A percentile compares a stretch with the other conserved stretches of the same genome.
Evolutionary conservation across 2,797 vertebrate species (phyloP).

Genomic region (Strix occidentalis): DNA sequence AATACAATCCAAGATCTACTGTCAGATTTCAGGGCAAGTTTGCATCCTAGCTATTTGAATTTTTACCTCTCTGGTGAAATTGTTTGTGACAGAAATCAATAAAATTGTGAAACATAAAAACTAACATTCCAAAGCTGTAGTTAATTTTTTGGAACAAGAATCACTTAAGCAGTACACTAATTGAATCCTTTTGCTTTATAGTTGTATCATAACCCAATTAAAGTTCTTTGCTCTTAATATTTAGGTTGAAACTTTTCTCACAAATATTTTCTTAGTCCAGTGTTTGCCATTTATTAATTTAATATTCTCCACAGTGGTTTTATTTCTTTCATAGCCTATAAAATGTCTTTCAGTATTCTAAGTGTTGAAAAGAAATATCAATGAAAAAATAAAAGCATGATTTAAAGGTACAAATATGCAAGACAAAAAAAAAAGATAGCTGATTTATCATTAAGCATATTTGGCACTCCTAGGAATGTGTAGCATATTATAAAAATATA

Average conservation of each 20-base stretch:
- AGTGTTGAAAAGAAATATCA: not conserved
- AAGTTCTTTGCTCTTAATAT: not conserved
- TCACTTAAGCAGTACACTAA: not conserved
- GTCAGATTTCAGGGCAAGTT: not conserved
- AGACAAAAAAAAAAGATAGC: not conserved
- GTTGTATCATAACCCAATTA: not conserved
- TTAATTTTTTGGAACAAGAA: not conserved
- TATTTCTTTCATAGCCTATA: not conserved
- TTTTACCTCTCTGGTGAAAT: not conserved
- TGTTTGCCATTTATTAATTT: not conserved
- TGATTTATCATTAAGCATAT: not conserved
- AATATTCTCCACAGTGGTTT: not conserved
- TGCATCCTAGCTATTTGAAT: not conserved
- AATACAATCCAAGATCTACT: not conserved
- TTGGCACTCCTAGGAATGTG: not conserved
- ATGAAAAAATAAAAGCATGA: not conserved
- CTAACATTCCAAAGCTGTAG: not conserved
- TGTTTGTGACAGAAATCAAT: not conserved
- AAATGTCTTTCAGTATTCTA: not conserved
- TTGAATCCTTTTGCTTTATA: not conserved
- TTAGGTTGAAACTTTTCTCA: not conserved
- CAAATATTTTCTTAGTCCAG: not conserved
- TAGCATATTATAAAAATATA: not conserved
- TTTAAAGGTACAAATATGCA: not conserved
- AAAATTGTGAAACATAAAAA: not conserved